Evolutionary conservation across 2,113 vertebrate species (phyloP).

Genomic region (Danio rerio): DNA sequence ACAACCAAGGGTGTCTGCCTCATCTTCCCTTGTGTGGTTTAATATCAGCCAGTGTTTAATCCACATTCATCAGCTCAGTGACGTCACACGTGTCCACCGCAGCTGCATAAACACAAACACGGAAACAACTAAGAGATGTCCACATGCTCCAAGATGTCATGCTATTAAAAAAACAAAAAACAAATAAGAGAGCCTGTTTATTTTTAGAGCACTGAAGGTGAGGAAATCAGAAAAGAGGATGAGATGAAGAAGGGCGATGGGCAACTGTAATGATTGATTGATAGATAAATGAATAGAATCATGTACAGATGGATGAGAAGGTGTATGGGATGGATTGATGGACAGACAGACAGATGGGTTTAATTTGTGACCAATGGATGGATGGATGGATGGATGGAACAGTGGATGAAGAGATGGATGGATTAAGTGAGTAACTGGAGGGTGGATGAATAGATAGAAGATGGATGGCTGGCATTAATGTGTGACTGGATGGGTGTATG

Average conservation of each 20-base stretch:
- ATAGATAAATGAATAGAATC: neutral
- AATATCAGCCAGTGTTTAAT: slow-evolving; percentile 17
- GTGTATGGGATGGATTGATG: neutral
- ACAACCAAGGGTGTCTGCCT: neutral
- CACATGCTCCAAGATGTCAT: slow-evolving; percentile 15
- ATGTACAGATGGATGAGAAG: neutral
- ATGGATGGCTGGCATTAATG: too few species aligned
- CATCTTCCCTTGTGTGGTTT: neutral
- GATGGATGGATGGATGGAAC: neutral
- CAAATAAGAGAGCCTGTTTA: neutral
- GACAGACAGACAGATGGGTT: too few species aligned
- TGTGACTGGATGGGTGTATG: too few species aligned
- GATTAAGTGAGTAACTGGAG: too few species aligned
- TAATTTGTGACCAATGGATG: too few species aligned
- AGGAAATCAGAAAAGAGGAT: neutral
- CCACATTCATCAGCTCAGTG: slow-evolving; percentile 22
- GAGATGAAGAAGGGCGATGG: slow-evolving; percentile 9
- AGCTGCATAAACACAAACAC: slow-evolving; percentile 28
- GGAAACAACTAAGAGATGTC: neutral
- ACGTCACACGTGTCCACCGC: slow-evolving; percentile 27
- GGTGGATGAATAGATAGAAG: too few species aligned
- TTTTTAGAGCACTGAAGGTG: slow-evolving; percentile 11
- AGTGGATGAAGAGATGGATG: neutral
- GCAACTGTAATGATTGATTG: neutral
- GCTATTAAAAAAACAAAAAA: neutral